Conservation (phyloP, 1,140 invertebrate species). For the Trichonephila inaurata region DNA sequence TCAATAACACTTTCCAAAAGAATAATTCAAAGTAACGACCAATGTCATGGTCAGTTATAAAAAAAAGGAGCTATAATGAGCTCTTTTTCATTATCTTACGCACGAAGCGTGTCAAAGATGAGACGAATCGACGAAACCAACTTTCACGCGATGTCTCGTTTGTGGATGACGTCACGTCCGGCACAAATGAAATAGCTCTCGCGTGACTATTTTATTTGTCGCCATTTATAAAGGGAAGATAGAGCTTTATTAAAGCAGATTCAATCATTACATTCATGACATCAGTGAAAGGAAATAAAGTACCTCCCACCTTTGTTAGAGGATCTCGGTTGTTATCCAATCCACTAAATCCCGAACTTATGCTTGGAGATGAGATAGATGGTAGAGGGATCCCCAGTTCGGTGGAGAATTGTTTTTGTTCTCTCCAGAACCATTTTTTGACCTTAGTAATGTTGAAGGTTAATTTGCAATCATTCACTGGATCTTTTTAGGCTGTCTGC, state of each 20-base stretch:
- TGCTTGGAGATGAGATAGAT: background rate
- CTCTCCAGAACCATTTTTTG: background rate
- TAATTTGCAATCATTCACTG: background rate
- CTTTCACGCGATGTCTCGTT: conserved; percentile 56
- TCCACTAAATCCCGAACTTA: background rate
- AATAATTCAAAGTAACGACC: conserved; percentile 43
- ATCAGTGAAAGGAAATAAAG: conserved; percentile 30
- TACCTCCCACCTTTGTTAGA: background rate
- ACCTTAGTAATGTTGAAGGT: background rate
- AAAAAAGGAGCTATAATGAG: background rate
- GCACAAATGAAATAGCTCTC: conserved; percentile 49
- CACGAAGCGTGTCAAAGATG: conserved; percentile 34
- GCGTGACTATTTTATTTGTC: conserved; percentile 69
- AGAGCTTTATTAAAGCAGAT: conserved; percentile 62
- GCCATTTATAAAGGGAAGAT: conserved; percentile 8
- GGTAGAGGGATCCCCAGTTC: background rate
- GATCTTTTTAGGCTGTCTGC: background rate
- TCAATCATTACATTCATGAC: conserved; percentile 47
- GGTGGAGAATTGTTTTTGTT: background rate
- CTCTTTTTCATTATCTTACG: conserved; percentile 41
- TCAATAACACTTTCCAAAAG: background rate
- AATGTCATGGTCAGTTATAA: conserved; percentile 57
- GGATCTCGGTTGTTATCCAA: background rate
- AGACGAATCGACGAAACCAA: conserved; percentile 2
- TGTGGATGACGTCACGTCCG: conserved; percentile 58